A percentile compares a stretch with the other conserved stretches of the same genome.
These are phyloP conservation scores for Thomomys bottae DNA, from an alignment of 2,113 vertebrate species.

Conservation along the genomic window DNA sequence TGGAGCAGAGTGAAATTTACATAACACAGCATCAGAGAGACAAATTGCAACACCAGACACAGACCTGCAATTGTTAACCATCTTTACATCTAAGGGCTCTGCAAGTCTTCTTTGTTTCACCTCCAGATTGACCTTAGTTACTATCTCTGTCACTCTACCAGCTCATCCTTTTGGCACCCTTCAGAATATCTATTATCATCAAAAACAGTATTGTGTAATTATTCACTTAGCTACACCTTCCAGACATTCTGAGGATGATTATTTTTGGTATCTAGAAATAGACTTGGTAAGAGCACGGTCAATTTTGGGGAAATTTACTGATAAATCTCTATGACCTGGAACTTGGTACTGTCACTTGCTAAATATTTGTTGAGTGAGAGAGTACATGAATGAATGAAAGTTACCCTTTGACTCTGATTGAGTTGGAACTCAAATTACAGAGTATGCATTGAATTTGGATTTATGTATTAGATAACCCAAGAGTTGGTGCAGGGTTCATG, in stretches of 20 bases:
- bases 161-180: not conserved
- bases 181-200: not conserved
- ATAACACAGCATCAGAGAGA: not conserved
- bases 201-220: not conserved
- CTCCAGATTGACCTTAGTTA: not conserved
- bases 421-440: not conserved
- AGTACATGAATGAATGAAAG: not conserved
- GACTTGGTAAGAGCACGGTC: not conserved
- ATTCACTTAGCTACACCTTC: not conserved
- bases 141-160: not conserved
- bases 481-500: not conserved
- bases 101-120: not conserved
- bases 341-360: not conserved
- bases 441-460: not conserved
- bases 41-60: not conserved
- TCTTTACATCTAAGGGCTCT: not conserved
- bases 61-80: not conserved
- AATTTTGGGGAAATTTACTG: not conserved
- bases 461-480: not conserved
- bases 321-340: not conserved
- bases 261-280: slow-evolving; percentile 35
- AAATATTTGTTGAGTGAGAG: not conserved
- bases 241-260: not conserved
- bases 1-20: not conserved
- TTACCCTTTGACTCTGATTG: not conserved